Percentiles rank a stretch among this genome's conserved stretches.
Conservation (phyloP, 1,140 invertebrate species). For the Danaus plexippus region DNA sequence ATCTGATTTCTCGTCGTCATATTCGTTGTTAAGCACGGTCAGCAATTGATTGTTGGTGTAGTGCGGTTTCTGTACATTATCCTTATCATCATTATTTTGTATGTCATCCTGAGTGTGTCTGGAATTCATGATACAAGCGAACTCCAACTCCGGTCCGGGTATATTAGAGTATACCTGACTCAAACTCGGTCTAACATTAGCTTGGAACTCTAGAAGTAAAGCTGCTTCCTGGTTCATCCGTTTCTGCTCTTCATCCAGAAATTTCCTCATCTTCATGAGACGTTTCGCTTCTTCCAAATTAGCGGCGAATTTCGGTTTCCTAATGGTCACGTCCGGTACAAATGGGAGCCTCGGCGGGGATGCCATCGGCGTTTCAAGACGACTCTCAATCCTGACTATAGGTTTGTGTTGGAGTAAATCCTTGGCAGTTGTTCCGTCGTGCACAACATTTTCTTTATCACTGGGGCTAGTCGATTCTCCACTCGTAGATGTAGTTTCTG, state of each 20-base stretch:
- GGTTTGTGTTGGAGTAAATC: constrained; percentile 36
- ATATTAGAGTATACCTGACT: constrained; percentile 65
- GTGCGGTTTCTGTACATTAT: constrained; percentile 3
- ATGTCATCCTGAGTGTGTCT: constrained; percentile 22
- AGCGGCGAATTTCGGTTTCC: constrained; percentile 75
- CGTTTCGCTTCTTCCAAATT: constrained; percentile 75
- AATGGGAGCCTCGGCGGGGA: constrained; percentile 44
- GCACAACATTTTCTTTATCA: constrained; percentile 46
- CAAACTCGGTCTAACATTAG: constrained; percentile 60
- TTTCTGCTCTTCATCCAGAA: constrained; percentile 73
- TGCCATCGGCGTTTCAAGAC: constrained; percentile 45
- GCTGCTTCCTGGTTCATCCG: constrained; percentile 70
- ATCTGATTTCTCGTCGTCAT: constrained; percentile 4
- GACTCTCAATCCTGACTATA: constrained; percentile 50
- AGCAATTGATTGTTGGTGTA: constrained; percentile 25
- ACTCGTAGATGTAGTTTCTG: constrained; percentile 60
- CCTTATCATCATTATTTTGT: constrained; percentile 20
- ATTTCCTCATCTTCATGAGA: constrained; percentile 76
- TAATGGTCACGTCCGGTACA: constrained; percentile 53
- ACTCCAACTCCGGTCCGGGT: constrained; percentile 64
- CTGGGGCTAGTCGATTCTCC: constrained; percentile 59
- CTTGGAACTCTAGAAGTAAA: constrained; percentile 62
- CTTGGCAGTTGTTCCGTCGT: constrained; percentile 31
- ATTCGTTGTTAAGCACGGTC: constrained; percentile 22
- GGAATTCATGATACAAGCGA: constrained; percentile 50